A percentile compares a stretch with the other conserved stretches of the same genome.
Evolutionary conservation across 2,113 vertebrate genomes (phyloP).

Genomic region (Equus quagga): DNA sequence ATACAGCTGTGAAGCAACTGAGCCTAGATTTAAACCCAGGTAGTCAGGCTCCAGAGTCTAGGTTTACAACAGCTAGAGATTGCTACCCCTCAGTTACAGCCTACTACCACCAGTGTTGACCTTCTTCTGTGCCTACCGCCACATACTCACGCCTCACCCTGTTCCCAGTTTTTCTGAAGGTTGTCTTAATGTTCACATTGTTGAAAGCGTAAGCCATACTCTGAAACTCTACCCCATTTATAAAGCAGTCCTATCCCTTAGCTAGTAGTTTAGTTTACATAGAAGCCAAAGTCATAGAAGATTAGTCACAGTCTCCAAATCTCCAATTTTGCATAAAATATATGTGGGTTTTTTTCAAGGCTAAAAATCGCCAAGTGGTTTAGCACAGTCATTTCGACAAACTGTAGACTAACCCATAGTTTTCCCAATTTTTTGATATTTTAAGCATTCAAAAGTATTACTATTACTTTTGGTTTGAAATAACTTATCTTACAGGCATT

Average conservation of each 20-base stretch:
- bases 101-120: accelerated
- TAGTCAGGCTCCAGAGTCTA: background rate
- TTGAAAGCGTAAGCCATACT: background rate
- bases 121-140: background rate
- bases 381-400: background rate
- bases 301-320: background rate
- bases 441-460: background rate
- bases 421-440: background rate
- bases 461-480: background rate
- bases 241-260: background rate
- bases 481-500: background rate
- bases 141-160: accelerated
- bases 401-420: background rate
- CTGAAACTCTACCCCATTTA: background rate
- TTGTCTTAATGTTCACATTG: background rate
- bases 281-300: background rate
- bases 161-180: background rate
- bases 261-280: background rate
- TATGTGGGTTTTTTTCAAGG: background rate
- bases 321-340: background rate
- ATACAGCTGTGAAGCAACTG: background rate
- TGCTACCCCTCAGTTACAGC: background rate
- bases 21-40: background rate
- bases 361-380: background rate
- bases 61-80: background rate